Conservation (phyloP, 1,140 invertebrate genomes). For the Pogonus chalceus region DNA sequence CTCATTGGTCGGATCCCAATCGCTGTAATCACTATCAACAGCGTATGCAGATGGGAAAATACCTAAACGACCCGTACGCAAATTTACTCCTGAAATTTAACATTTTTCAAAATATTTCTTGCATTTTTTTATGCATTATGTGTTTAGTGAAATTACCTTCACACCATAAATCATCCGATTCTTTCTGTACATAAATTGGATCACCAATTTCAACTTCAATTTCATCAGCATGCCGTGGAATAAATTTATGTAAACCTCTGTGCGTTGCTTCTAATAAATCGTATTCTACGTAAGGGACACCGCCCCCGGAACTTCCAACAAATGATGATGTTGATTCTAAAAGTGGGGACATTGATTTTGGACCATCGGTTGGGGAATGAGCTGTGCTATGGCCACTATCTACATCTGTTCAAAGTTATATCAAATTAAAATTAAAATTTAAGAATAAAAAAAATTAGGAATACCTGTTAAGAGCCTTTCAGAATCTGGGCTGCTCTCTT, state of each 20-base stretch:
- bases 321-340: constrained; percentile 37
- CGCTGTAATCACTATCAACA: constrained; percentile 90
- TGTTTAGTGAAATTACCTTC: constrained; percentile 52
- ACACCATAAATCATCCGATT: constrained; percentile 95
- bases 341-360: constrained; percentile 71
- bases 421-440: too few relatives aligned
- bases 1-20: constrained; percentile 78
- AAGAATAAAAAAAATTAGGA: too few relatives aligned
- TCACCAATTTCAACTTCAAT: constrained; percentile 95
- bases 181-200: constrained; percentile 91
- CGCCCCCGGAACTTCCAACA: constrained; percentile 50
- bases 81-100: constrained; percentile 66
- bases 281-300: constrained; percentile 65
- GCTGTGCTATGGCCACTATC: constrained; percentile 84
- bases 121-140: neutral
- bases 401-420: constrained; percentile 63
- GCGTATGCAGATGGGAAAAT: constrained; percentile 96
- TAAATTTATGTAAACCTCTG: constrained; percentile 88
- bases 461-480: constrained; percentile 66
- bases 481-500: constrained; percentile 76
- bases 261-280: constrained; percentile 92
- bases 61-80: constrained; percentile 82
- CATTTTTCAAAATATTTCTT: neutral
- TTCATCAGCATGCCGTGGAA: constrained; percentile 89
- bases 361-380: constrained; percentile 73